Base-by-base conservation (phyloP, 1,140 invertebrate species). In the Pseudomyrmex dendroicus region DNA sequence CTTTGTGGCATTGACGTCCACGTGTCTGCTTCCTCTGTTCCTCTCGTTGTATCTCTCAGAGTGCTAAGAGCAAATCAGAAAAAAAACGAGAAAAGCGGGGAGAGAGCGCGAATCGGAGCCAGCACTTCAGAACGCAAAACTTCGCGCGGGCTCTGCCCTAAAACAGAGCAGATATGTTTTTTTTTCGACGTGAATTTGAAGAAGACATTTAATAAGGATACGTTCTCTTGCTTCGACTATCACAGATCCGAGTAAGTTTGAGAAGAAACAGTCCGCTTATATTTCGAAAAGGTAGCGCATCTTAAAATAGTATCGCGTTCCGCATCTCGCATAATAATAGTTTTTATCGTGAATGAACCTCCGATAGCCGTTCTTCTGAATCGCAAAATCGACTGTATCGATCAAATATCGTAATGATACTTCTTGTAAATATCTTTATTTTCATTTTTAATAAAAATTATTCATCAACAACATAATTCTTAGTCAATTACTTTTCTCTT, bases 381-480 rank as follows among this genome's bases (percentile, higher is more conserved):
- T 72, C 59, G 64, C 67, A 67, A 52, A 35, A 87, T 35, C 56
- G 74, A 84, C 74, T 74, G 35, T 35, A 78, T 85, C 67, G 84
- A 89, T 89, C 89, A 86, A 88, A 88, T 90, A 77, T 90, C 82
- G 82, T 89, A 89, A 77, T 87, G 87, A 88, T 35, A 35, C 89
- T 93, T 94, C 92, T 94, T 94, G 94, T 94, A 94, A 94, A 94
- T 94, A 94, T 94, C 93, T 94, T 94, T 94, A 94, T 94, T 94
- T 93, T 94, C 94, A 94, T 94, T 94, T 93, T 94, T 94, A 94
- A 94, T 94, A 94, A 94, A 94, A 94, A 94, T 94, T 93, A 94
- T 94, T 94, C 94, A 90, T 94, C 93, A 94, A 94, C 94, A 94
- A 94, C 94, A 94, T 94, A 94, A 94, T 94, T 93, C 90, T 94